A percentile compares a stretch with the other conserved stretches of the same genome.
Evolutionary conservation across 2,888 invertebrate genomes (phyloP).

Genomic region (Carterocephalus palaemon): DNA sequence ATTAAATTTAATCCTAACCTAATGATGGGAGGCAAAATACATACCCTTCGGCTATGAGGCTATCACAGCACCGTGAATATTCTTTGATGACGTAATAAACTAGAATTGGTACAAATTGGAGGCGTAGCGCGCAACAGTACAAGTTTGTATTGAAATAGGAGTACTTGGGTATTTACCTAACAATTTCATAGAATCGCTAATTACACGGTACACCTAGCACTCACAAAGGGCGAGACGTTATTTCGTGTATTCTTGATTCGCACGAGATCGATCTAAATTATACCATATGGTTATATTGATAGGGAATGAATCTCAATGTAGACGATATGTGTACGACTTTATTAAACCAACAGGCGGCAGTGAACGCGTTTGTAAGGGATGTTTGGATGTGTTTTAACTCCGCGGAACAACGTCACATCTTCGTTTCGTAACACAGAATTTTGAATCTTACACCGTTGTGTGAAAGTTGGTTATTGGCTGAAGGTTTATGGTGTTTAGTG

Average conservation of each 20-base stretch:
- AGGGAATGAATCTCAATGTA: slow-evolving; percentile 32
- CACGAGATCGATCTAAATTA: slow-evolving; percentile 30
- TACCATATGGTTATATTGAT: slow-evolving; percentile 31
- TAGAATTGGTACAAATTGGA: slow-evolving; percentile 7
- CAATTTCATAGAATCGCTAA: slow-evolving; percentile 75
- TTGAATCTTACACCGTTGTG: slow-evolving; percentile 24
- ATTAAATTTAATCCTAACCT: too few relatives aligned
- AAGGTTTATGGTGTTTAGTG: slow-evolving; percentile 21
- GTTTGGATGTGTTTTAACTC: slow-evolving; percentile 63
- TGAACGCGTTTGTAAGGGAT: slow-evolving; percentile 73
- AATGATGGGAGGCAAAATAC: too few relatives aligned
- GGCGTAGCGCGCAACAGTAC: slow-evolving; percentile 39
- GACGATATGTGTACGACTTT: slow-evolving; percentile 35
- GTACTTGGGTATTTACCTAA: slow-evolving; percentile 63
- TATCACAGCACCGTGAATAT: too few relatives aligned
- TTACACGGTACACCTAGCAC: slow-evolving; percentile 67
- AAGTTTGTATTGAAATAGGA: slow-evolving; percentile 40
- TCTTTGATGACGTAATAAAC: neutral
- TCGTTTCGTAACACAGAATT: slow-evolving; percentile 31
- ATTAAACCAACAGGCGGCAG: slow-evolving; percentile 36
- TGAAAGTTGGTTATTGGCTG: slow-evolving; percentile 35
- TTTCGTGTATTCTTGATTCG: slow-evolving; percentile 37
- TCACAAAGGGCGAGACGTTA: slow-evolving; percentile 61
- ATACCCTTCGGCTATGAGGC: too few relatives aligned
- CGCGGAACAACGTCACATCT: slow-evolving; percentile 35